phyloP scores from a whole-genome alignment of 2,888 invertebrate genomes.

The Thereva unica region DNA sequence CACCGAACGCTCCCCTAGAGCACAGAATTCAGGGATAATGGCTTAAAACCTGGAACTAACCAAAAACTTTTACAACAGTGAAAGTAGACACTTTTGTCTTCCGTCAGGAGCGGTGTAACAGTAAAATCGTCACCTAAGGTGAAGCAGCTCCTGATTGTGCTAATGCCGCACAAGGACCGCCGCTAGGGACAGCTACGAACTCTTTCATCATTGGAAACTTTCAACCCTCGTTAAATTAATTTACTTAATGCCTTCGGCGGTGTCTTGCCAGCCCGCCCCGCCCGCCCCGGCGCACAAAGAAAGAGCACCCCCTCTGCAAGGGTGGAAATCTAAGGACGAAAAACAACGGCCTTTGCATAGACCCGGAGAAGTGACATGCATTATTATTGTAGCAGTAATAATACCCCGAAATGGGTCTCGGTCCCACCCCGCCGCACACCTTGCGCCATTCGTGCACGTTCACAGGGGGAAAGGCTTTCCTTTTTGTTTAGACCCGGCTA shows the following conservation, averaged over 20 bases:
- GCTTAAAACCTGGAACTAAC: conserved; percentile 16
- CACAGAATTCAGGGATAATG: not conserved
- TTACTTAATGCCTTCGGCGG: conserved; percentile 38
- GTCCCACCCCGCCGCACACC: not conserved
- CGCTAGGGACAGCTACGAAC: conserved; percentile 7
- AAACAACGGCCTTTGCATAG: conserved; percentile 16
- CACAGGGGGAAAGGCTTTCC: not conserved
- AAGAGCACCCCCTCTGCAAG: conserved; percentile 6
- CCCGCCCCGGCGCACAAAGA: not conserved
- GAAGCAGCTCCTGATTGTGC: conserved; percentile 2
- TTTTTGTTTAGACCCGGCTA: conserved; percentile 15
- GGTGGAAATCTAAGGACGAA: conserved; percentile 7
- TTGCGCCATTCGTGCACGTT: not conserved
- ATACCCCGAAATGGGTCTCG: not conserved
- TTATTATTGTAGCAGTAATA: conserved; percentile 16
- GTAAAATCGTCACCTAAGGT: not conserved
- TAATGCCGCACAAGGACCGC: conserved; percentile 6
- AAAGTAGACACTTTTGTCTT: conserved; percentile 24
- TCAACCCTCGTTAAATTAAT: conserved; percentile 41
- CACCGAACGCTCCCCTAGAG: not conserved
- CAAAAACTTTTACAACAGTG: conserved; percentile 22
- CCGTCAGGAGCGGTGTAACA: conserved; percentile 25
- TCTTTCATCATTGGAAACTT: conserved; percentile 26
- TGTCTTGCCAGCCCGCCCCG: not conserved
- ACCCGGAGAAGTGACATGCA: conserved; percentile 1